These are phyloP conservation scores for Brachionus plicatilis DNA, from an alignment of 1,140 invertebrate species.

Conservation along the genomic window DNA sequence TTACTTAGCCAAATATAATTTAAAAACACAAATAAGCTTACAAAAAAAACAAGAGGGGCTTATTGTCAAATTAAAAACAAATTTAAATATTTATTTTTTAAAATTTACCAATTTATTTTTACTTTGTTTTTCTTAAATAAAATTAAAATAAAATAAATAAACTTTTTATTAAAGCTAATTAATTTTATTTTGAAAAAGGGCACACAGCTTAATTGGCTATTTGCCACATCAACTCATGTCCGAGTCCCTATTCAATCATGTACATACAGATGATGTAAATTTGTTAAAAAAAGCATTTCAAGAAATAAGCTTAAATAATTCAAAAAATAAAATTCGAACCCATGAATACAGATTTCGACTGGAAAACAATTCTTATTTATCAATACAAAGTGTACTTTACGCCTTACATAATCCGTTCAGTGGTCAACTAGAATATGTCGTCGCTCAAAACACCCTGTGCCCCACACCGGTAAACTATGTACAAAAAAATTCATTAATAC, in stretches of 20 bases:
- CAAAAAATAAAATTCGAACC: conserved; percentile 28
- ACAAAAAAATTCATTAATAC: not conserved
- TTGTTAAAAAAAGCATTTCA: conserved; percentile 38
- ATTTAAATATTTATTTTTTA: too few species aligned
- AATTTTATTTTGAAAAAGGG: not conserved
- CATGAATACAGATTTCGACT: conserved; percentile 15
- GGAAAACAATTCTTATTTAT: not conserved
- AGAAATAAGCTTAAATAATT: not conserved
- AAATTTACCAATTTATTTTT: too few species aligned
- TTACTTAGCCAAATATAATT: too few species aligned
- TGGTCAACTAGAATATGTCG: conserved; percentile 21
- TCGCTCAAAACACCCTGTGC: not conserved
- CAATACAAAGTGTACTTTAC: conserved; percentile 17
- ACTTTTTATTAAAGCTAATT: not conserved
- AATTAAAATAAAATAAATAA: too few species aligned
- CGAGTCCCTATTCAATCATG: conserved; percentile 30
- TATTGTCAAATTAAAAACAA: too few species aligned
- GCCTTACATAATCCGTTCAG: conserved; percentile 34
- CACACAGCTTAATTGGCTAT: conserved; percentile 1
- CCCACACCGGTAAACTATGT: not conserved
- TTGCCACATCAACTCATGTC: conserved; percentile 23
- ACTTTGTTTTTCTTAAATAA: too few species aligned
- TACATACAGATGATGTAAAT: conserved; percentile 36
- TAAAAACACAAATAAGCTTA: too few species aligned
- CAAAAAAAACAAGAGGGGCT: too few species aligned